These are phyloP conservation scores for Pterophyllum scalare DNA, from an alignment of 2,113 vertebrate genomes.

Conservation along the genomic window DNA sequence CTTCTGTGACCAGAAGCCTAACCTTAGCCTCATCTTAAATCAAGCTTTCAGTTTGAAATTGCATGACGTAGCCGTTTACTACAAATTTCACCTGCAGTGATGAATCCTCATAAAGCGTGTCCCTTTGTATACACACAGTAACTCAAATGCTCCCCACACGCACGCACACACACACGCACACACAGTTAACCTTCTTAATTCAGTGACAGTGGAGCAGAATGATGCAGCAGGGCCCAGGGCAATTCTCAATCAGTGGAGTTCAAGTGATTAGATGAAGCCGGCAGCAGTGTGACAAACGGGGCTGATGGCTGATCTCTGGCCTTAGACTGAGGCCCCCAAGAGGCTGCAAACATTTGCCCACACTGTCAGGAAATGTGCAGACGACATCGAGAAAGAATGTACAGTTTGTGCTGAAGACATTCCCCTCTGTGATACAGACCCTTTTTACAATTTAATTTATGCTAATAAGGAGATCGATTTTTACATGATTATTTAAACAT, in stretches of 20 bases:
- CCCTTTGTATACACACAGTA: background rate
- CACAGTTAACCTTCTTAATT: background rate
- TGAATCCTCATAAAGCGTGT: background rate
- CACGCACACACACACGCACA: background rate
- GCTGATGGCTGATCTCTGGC: slow-evolving; percentile 1
- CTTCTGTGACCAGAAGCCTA: background rate
- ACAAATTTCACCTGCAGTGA: no score
- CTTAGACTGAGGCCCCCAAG: background rate
- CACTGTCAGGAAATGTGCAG: background rate
- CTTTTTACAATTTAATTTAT: background rate
- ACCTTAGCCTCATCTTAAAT: background rate
- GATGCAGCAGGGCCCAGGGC: background rate
- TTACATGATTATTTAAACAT: background rate
- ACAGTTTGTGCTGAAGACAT: background rate
- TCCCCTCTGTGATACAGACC: background rate
- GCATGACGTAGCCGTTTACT: no score
- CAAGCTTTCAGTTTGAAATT: background rate
- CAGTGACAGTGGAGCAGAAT: background rate
- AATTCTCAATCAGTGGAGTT: background rate
- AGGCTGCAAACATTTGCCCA: background rate
- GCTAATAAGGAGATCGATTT: background rate
- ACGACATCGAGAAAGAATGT: background rate
- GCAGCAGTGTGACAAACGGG: background rate
- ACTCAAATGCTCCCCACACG: background rate
- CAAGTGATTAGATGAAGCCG: slow-evolving; percentile 41